Percentiles rank a stretch among this genome's conserved stretches.
Conservation (phyloP, 2,113 vertebrate species). For the Siphamia tubifer region DNA sequence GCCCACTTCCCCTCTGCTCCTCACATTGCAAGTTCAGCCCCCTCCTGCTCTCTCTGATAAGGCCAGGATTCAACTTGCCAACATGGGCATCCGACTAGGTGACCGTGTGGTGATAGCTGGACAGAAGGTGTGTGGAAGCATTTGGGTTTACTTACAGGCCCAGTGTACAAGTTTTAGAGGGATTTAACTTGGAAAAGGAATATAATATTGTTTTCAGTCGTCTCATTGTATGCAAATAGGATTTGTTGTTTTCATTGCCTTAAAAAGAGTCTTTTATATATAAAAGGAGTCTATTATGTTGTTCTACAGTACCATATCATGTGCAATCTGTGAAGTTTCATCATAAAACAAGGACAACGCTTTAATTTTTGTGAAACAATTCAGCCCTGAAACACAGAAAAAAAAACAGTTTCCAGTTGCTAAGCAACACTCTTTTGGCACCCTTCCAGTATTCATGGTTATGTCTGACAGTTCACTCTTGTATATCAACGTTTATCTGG, state of each 20-base stretch:
- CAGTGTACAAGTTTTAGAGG: too few species aligned
- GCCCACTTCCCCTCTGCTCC: conserved; percentile 73
- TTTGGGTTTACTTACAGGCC: not conserved
- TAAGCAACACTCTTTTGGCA: conserved; percentile 52
- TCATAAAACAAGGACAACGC: not conserved
- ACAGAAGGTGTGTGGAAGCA: conserved; percentile 86
- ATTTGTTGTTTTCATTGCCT: too few species aligned
- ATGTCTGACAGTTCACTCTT: conserved; percentile 20
- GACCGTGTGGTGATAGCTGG: conserved; percentile 94
- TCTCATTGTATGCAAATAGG: too few species aligned
- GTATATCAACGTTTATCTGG: conserved; percentile 24
- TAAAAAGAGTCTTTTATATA: not conserved
- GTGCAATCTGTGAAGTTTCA: not conserved
- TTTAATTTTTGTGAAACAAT: conserved; percentile 22
- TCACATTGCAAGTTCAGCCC: conserved; percentile 72
- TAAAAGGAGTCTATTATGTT: not conserved
- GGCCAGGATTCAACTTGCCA: conserved; percentile 80
- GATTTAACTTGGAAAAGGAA: too few species aligned
- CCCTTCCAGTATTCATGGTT: conserved; percentile 15
- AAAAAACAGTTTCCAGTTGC: conserved; percentile 43
- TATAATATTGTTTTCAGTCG: too few species aligned
- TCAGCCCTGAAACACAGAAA: conserved; percentile 17
- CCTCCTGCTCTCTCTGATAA: conserved; percentile 73
- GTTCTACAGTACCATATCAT: not conserved
- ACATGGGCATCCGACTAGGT: conserved; percentile 87